Base-by-base conservation (phyloP, 2,797 vertebrate species). In the Pelodytes ibericus region DNA sequence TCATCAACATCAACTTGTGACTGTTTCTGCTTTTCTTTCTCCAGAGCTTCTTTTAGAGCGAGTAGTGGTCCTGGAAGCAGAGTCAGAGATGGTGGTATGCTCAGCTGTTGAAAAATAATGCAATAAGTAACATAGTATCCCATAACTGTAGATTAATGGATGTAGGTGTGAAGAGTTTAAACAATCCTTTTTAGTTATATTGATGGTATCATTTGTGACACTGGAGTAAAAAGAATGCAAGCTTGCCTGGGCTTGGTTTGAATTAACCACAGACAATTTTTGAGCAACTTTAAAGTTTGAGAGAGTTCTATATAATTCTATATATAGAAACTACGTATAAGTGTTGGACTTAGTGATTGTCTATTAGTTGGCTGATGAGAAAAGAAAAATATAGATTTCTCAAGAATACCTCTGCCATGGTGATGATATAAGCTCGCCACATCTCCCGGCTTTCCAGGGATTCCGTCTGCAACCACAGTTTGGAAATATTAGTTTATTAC, bases 361-460 rank as follows among this genome's bases (percentile, higher is more conserved):
- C n/a, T n/a, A n/a, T n/a, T n/a, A n/a, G n/a, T n/a, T n/a, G n/a
- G n/a, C 16, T 47, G 44, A 47, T 3, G 44, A 47, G 5, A 57
- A 26, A 11, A 1, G 20, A 57, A 57, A 8, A 59, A 16, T 13
- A 11, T n/a, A n/a, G n/a, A n/a, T 27, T 59, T 27, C 25, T 59
- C 1, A 18, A 10, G 15, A 59, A 57, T 15, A 96, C 95, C 89
- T 94, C 69, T 2, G 86, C 81, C 71, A 95, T 87, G 0, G 93
- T 91, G 27, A 87, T 65, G 81, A 96, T 94, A 64, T 84, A 94
- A 1, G 92, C 94, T 72, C 94, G 93, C 96, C 95, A 96, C 53
- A 95, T 84, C 82, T 96, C 95, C 0, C 91, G 91, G 0, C 84
- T 75, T 59, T 96, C 94, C 63, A 88, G 20, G 26, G 79, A 95